These are phyloP conservation scores for Teinopalpus imperialis DNA, from an alignment of 2,888 invertebrate genomes.

Conservation along the genomic window DNA sequence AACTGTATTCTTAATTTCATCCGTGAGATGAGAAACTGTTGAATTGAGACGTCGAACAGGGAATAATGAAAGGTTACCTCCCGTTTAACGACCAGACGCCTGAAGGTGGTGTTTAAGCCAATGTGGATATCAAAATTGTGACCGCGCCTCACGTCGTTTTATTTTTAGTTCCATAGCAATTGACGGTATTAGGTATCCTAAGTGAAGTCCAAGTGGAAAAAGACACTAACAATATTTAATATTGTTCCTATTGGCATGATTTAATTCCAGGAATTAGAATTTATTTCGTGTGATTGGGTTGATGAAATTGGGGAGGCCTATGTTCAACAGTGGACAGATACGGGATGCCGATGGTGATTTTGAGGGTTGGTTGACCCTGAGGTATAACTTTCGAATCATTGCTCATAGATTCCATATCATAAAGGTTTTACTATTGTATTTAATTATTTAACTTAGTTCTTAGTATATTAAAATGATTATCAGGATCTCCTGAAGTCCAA, in stretches of 20 bases:
- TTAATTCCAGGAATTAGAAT: too few species aligned
- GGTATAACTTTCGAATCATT: too few species aligned
- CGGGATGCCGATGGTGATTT: too few species aligned
- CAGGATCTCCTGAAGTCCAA: too few species aligned
- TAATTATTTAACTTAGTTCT: too few species aligned
- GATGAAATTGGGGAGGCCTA: too few species aligned
- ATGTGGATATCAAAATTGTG: slow-evolving; percentile 23
- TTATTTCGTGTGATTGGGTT: too few species aligned
- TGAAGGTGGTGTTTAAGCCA: slow-evolving; percentile 31
- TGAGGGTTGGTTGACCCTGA: too few species aligned
- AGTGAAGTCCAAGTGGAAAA: slow-evolving; percentile 4
- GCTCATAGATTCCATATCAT: too few species aligned
- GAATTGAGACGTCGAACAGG: slow-evolving; percentile 29
- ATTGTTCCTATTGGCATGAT: neutral
- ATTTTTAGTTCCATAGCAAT: slow-evolving; percentile 18
- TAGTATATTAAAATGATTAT: too few species aligned
- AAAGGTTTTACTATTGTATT: too few species aligned
- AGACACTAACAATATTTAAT: neutral
- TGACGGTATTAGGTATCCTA: slow-evolving; percentile 14
- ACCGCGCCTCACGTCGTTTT: slow-evolving; percentile 8
- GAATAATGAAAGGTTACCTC: slow-evolving; percentile 29
- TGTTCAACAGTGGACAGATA: too few species aligned
- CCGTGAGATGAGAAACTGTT: slow-evolving; percentile 27
- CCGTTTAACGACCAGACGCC: slow-evolving; percentile 30
- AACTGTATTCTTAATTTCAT: slow-evolving; percentile 25